Conservation (phyloP, 2,888 invertebrate species). For the Deilephila porcellus region DNA sequence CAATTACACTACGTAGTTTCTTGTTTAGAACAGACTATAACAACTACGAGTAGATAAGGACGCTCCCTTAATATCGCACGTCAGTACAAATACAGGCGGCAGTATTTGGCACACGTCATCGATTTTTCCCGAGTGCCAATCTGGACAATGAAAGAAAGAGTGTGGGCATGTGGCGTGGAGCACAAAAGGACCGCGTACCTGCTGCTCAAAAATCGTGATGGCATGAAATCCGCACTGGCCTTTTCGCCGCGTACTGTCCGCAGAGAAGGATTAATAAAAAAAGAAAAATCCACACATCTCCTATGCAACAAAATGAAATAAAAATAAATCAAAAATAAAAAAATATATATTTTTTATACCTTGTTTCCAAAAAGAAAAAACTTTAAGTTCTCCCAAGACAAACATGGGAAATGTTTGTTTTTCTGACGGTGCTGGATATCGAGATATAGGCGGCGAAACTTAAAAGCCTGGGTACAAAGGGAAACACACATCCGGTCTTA, state of each 20-base stretch:
- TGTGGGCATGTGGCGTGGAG: slow-evolving; percentile 51
- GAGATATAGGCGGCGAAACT: slow-evolving; percentile 58
- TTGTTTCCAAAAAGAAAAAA: too few species aligned
- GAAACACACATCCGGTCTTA: slow-evolving; percentile 65
- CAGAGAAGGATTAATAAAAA: slow-evolving; percentile 33
- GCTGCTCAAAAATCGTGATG: slow-evolving; percentile 59
- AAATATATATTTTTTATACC: background rate
- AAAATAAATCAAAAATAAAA: background rate
- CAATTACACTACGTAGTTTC: too few species aligned
- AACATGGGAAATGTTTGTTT: slow-evolving; percentile 40
- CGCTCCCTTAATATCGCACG: background rate
- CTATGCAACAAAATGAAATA: background rate
- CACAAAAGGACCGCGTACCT: slow-evolving; percentile 62
- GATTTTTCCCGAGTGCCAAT: slow-evolving; percentile 41
- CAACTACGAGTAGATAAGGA: background rate
- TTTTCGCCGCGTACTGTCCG: slow-evolving; percentile 46
- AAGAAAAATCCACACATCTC: background rate
- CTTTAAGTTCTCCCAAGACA: background rate
- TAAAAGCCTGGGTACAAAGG: slow-evolving; percentile 69
- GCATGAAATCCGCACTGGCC: slow-evolving; percentile 48
- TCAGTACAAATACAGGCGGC: background rate
- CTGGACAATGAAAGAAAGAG: slow-evolving; percentile 67
- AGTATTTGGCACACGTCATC: slow-evolving; percentile 33
- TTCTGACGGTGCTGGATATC: slow-evolving; percentile 46
- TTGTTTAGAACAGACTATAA: too few species aligned